Conservation (phyloP, 2,888 invertebrate species). For the Phengaris arion region DNA sequence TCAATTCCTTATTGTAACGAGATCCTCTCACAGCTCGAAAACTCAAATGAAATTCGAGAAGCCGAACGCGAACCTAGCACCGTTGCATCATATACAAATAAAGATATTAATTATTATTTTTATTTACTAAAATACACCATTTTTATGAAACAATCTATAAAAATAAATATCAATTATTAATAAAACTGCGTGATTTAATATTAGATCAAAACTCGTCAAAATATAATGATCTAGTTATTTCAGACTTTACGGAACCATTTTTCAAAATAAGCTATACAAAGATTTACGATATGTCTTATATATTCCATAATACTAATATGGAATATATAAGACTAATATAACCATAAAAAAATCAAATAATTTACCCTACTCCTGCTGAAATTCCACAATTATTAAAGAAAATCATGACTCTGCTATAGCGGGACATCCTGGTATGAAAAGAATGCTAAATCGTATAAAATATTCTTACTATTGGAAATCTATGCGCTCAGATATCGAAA, state of each 20-base stretch:
- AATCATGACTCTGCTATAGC: constrained; percentile 36
- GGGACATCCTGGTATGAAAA: constrained; percentile 32
- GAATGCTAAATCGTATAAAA: constrained; percentile 2
- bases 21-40: no score
- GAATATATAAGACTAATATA: no score
- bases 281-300: neutral
- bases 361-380: constrained; percentile 31
- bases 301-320: neutral
- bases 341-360: neutral
- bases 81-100: no score
- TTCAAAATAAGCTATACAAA: neutral
- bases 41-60: neutral
- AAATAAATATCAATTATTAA: constrained; percentile 26
- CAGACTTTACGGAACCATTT: constrained; percentile 34
- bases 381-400: constrained; percentile 34
- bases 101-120: constrained; percentile 30
- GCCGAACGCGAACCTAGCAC: constrained; percentile 12
- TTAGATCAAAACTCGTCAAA: neutral
- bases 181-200: constrained; percentile 27
- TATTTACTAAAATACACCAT: constrained; percentile 34
- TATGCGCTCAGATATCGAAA: constrained; percentile 22
- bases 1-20: constrained; percentile 19
- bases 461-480: constrained; percentile 31
- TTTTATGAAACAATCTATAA: constrained; percentile 28
- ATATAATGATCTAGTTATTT: constrained; percentile 27